Conservation (phyloP, 1,140 invertebrate species). For the Drosophila pallidifrons region DNA sequence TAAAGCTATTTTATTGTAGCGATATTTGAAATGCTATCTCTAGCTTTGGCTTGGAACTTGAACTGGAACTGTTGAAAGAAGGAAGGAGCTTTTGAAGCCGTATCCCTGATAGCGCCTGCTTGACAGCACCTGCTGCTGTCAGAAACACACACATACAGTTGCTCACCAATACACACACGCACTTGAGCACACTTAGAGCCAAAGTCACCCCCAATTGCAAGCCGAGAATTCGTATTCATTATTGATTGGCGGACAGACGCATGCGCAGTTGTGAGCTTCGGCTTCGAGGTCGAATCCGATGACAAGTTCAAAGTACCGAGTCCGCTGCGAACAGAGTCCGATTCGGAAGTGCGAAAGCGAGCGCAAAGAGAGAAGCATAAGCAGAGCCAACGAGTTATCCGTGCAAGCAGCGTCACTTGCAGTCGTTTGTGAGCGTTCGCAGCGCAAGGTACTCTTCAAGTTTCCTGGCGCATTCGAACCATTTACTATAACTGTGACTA, state of each 20-base stretch:
- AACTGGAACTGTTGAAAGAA: not conserved
- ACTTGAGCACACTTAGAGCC: not conserved
- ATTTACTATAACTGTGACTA: conserved; percentile 40
- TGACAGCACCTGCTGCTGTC: conserved; percentile 47
- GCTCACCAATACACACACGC: not conserved
- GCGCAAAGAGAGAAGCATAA: conserved; percentile 3
- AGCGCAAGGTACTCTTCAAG: conserved; percentile 72
- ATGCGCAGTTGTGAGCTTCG: conserved; percentile 15
- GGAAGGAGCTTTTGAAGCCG: conserved; percentile 6
- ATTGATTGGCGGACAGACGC: conserved; percentile 31
- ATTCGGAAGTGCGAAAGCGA: conserved; percentile 8
- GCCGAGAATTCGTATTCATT: conserved; percentile 27
- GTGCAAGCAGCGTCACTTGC: conserved; percentile 53
- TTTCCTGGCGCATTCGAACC: conserved; percentile 45
- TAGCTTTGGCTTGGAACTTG: not conserved
- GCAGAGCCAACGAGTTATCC: conserved; percentile 49
- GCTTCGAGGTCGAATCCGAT: conserved; percentile 22
- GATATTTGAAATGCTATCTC: not conserved
- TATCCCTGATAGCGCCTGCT: conserved; percentile 39
- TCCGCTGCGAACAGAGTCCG: conserved; percentile 21
- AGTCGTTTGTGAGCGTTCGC: conserved; percentile 82
- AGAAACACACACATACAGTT: not conserved
- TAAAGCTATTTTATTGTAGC: no score
- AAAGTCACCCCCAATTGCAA: conserved; percentile 22
- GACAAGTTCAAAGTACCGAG: conserved; percentile 24